A percentile compares a stretch with the other conserved stretches of the same genome.
Conservation (phyloP, 2,888 invertebrate genomes). For the Barypeithes pellucidus region DNA sequence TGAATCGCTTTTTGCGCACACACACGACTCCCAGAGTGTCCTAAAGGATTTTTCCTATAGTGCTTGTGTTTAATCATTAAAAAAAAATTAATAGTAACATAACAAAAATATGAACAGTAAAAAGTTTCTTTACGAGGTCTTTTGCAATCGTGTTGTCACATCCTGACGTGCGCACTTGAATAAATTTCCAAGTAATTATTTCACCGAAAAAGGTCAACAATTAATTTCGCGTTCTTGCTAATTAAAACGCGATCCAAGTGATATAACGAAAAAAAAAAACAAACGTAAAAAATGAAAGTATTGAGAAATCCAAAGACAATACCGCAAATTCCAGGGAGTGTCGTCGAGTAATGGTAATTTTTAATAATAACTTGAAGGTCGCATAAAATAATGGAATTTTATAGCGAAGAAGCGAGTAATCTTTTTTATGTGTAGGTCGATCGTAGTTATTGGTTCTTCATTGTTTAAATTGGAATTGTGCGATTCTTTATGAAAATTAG, state of each 20-base stretch:
- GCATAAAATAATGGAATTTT: conserved; percentile 18
- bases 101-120: too few species aligned
- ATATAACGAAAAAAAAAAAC: conserved; percentile 13
- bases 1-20: too few species aligned
- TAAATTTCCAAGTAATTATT: background rate
- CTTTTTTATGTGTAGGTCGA: conserved; percentile 4
- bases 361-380: conserved; percentile 40
- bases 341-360: conserved; percentile 28
- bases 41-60: too few species aligned
- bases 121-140: too few species aligned
- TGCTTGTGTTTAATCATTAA: too few species aligned
- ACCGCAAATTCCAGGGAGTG: conserved; percentile 37
- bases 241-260: conserved; percentile 4
- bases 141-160: too few species aligned
- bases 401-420: conserved; percentile 20
- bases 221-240: background rate
- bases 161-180: too few species aligned
- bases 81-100: too few species aligned
- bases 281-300: conserved; percentile 28
- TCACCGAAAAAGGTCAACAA: background rate
- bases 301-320: conserved; percentile 28
- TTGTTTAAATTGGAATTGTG: conserved; percentile 5
- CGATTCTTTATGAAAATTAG: background rate
- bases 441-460: background rate
- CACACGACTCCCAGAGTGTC: too few species aligned